Evolutionary conservation across 2,888 invertebrate genomes (phyloP), one percentile per base, ranked within the genome.

Genomic region (Mellilla xanthometata): DNA sequence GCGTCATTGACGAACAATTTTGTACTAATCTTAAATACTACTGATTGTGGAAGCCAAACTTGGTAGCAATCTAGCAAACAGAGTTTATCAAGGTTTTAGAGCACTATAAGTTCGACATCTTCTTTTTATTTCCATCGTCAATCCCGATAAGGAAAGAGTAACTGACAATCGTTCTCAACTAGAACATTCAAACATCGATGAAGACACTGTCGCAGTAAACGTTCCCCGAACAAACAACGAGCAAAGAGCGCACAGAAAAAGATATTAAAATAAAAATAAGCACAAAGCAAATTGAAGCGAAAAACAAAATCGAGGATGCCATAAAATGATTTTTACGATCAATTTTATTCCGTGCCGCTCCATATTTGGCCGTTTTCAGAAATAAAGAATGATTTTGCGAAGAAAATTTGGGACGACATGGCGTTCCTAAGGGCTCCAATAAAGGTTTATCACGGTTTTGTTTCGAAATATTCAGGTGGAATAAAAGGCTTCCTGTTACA

Each of bases 391-490:
- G 66, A 66, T 70, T 70, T 65, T 46, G 42, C 41, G 46, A 55
- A 58, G 57, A 68, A 64, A 63, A 65, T 58, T 54, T 50, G 43
- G 52, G 53, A 61, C 60, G 68, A 65, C 58, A 50, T 52, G 43
- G 48, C 54, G 58, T 67, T 62, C 63, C 62, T 62, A 57, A 65
- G 63, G 72, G 63, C 64, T 57, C 68, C 73, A 71, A 79, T 81
- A 77, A 77, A 78, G 71, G 75, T 79, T 76, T 81, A 79, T 81
- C 76, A 72, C 74, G 71, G 76, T 75, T 76, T 69, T 71, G 69
- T 72, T 77, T 72, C 60, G 60, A 62, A 72, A 75, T 77, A 71
- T 75, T 72, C 73, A 69, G 73, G 73, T 74, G 50, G 54, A 64
- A 70, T 68, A 65, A 62, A 72, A 65, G 24, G 48, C 12, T 2